phyloP scores from a whole-genome alignment of 2,888 invertebrate species.

The Tinea trinotella region DNA sequence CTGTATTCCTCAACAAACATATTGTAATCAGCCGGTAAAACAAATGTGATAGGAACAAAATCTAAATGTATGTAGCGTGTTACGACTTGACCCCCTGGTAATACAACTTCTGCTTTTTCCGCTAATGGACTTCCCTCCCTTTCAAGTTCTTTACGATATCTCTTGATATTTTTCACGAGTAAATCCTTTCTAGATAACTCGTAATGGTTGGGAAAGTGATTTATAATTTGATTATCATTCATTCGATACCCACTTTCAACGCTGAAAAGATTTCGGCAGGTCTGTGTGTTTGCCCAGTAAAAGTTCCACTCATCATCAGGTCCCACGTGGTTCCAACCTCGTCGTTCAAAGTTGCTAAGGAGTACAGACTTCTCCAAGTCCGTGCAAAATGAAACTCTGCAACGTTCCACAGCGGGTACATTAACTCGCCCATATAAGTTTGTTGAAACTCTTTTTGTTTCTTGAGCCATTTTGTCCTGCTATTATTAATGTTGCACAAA shows the following conservation, averaged over 20 bases:
- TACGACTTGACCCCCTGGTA: constrained; percentile 74
- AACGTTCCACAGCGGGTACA: constrained; percentile 52
- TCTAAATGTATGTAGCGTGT: constrained; percentile 87
- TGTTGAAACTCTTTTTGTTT: constrained; percentile 44
- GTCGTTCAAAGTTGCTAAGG: constrained; percentile 90
- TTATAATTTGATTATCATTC: constrained; percentile 93
- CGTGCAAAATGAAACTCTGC: constrained; percentile 80
- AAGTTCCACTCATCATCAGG: constrained; percentile 97
- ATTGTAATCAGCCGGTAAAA: constrained; percentile 95
- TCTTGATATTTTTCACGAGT: constrained; percentile 94
- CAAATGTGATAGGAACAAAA: constrained; percentile 94
- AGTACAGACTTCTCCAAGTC: constrained; percentile 95
- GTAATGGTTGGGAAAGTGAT: constrained; percentile 97
- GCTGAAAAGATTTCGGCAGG: constrained; percentile 92
- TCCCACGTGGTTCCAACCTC: constrained; percentile 90
- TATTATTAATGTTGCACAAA: too few relatives aligned
- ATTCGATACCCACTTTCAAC: constrained; percentile 93
- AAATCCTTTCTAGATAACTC: constrained; percentile 96
- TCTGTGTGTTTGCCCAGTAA: constrained; percentile 94
- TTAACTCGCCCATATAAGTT: constrained; percentile 61
- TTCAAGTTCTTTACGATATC: constrained; percentile 93
- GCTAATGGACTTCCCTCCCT: constrained; percentile 90
- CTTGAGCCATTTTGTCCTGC: constrained; percentile 39
- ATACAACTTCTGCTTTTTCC: constrained; percentile 74
- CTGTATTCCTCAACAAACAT: constrained; percentile 97